Conservation (phyloP, 1,140 invertebrate genomes). For the Oscheius sp. region DNA sequence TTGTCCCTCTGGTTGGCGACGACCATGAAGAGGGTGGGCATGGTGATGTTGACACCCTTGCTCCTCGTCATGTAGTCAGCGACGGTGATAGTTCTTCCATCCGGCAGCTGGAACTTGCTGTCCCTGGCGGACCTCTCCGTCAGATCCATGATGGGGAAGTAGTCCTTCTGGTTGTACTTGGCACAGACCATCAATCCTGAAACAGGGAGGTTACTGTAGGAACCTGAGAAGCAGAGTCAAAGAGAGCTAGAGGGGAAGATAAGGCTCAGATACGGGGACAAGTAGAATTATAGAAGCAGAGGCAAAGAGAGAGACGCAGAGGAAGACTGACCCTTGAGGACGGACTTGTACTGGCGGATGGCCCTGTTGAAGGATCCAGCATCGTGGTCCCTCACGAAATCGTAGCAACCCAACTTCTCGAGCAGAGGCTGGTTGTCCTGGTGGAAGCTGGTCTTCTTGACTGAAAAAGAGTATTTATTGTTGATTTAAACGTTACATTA, state of each 20-base stretch:
- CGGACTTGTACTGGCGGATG: background rate
- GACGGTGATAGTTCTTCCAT: conserved; percentile 11
- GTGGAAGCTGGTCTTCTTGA: conserved; percentile 33
- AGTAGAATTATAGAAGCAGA: background rate
- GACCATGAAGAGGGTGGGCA: conserved; percentile 7
- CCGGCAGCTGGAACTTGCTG: background rate
- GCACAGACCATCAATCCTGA: conserved; percentile 7
- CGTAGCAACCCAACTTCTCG: background rate
- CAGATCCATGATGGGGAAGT: background rate
- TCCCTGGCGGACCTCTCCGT: background rate
- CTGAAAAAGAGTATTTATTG: conserved; percentile 13
- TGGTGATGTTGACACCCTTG: background rate
- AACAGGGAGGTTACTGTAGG: no score
- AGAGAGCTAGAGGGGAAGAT: conserved; percentile 4
- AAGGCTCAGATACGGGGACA: background rate
- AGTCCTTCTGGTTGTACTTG: background rate
- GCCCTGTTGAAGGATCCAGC: background rate
- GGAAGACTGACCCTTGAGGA: background rate
- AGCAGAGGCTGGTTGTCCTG: background rate
- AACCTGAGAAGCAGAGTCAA: no score
- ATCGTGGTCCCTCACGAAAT: background rate
- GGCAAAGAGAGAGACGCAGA: background rate
- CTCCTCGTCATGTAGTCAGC: background rate
- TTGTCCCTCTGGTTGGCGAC: background rate
- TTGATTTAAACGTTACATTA: background rate